A percentile compares a stretch with the other conserved stretches of the same genome.
Conservation (phyloP, 2,113 vertebrate genomes). For the human region DNA sequence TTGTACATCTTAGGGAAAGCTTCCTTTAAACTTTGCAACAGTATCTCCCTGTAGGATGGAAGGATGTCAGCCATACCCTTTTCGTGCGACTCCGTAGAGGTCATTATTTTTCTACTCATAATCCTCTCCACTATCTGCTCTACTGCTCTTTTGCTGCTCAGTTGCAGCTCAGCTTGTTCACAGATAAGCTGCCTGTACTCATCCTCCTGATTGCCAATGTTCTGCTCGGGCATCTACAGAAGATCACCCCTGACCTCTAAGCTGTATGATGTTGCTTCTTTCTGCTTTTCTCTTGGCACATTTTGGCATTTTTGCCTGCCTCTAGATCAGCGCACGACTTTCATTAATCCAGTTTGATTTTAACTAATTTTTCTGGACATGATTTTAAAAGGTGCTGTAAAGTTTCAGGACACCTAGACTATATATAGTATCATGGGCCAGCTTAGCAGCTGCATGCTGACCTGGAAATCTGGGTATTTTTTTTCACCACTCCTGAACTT, state of each 20-base stretch:
- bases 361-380: background rate
- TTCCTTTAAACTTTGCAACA: background rate
- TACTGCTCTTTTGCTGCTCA: background rate
- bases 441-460: background rate
- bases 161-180: background rate
- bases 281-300: background rate
- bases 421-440: background rate
- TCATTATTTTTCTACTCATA: background rate
- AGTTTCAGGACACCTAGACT: background rate
- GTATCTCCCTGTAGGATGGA: background rate
- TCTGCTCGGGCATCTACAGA: background rate
- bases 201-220: too few species aligned
- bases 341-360: background rate
- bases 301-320: background rate
- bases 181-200: background rate
- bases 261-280: background rate
- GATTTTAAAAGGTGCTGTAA: background rate
- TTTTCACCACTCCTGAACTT: slow-evolving; percentile 9
- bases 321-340: background rate
- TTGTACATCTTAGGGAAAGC: background rate
- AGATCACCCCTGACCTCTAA: background rate
- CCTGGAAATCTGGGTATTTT: background rate
- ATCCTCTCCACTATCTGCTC: rapidly evolving
- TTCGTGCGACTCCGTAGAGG: background rate
- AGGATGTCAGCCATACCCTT: background rate